phyloP scores from a whole-genome alignment of 1,140 invertebrate genomes.

The Drosophila equinoxialis region DNA sequence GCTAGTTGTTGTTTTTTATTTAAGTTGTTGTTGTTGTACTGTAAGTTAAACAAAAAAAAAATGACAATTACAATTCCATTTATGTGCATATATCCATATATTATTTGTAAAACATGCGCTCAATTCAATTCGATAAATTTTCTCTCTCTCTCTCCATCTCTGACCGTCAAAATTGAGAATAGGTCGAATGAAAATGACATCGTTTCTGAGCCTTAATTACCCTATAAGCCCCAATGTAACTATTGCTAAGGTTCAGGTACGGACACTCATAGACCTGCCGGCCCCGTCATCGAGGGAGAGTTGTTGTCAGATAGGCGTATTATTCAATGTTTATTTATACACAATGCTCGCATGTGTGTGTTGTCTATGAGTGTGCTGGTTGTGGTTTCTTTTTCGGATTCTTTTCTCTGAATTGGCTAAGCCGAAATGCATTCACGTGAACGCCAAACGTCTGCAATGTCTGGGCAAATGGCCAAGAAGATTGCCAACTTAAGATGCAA shows the following conservation, averaged over 20 bases:
- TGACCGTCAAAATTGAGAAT: conserved; percentile 41
- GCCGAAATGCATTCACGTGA: conserved; percentile 62
- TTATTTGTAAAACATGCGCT: conserved; percentile 3
- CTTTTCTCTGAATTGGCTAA: conserved; percentile 34
- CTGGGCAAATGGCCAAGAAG: conserved; percentile 55
- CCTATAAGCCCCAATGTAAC: conserved; percentile 24
- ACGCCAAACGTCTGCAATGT: conserved; percentile 39
- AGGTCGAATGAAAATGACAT: conserved; percentile 4
- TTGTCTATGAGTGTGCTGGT: conserved; percentile 21
- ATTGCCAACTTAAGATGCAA: conserved; percentile 18
- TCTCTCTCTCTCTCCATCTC: conserved; percentile 7
- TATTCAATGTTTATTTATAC: conserved; percentile 75
- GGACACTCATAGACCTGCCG: neutral
- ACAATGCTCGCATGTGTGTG: conserved; percentile 48
- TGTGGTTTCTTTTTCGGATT: conserved; percentile 5
- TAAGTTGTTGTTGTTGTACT: conserved; percentile 25
- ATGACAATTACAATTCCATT: conserved; percentile 11
- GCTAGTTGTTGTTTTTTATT: conserved; percentile 1
- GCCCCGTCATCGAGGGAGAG: conserved; percentile 12
- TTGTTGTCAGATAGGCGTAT: conserved; percentile 46
- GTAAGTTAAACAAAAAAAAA: conserved; percentile 35
- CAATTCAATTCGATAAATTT: neutral
- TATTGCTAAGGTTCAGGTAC: neutral
- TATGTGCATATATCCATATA: neutral
- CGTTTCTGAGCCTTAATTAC: conserved; percentile 40